phyloP scores from a whole-genome alignment of 2,113 vertebrate species.

The Acrocephalus arundinaceus region DNA sequence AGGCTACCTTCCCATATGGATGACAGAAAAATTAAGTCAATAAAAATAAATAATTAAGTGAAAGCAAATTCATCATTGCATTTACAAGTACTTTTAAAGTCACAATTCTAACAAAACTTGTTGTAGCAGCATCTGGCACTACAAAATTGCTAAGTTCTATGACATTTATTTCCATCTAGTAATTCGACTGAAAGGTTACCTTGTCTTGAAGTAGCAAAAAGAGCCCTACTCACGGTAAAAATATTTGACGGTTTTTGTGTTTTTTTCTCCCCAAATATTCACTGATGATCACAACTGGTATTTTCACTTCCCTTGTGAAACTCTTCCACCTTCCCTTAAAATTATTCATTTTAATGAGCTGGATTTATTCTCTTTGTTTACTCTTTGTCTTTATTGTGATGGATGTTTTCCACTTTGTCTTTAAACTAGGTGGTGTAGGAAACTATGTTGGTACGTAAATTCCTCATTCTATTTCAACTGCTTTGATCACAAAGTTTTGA shows the following conservation, averaged over 20 bases:
- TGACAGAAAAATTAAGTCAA: background rate
- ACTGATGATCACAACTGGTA: background rate
- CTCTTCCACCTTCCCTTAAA: background rate
- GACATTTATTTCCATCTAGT: background rate
- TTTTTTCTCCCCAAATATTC: background rate
- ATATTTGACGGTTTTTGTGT: accelerated
- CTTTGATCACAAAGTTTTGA: background rate
- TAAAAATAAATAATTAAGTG: background rate
- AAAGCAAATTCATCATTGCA: background rate
- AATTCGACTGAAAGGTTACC: background rate
- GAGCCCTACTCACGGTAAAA: background rate
- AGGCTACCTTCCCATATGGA: background rate
- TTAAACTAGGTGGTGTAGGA: background rate
- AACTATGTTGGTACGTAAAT: background rate
- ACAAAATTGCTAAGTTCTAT: background rate
- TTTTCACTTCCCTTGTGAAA: background rate
- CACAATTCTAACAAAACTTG: background rate
- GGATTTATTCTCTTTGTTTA: background rate
- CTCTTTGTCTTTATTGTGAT: background rate
- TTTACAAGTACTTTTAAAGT: background rate
- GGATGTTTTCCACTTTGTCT: background rate
- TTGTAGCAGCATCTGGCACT: background rate
- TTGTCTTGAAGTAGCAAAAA: background rate
- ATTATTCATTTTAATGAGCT: background rate
- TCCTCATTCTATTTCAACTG: background rate